Conservation (phyloP, 2,888 invertebrate genomes). For the Chouioia cunea region DNA sequence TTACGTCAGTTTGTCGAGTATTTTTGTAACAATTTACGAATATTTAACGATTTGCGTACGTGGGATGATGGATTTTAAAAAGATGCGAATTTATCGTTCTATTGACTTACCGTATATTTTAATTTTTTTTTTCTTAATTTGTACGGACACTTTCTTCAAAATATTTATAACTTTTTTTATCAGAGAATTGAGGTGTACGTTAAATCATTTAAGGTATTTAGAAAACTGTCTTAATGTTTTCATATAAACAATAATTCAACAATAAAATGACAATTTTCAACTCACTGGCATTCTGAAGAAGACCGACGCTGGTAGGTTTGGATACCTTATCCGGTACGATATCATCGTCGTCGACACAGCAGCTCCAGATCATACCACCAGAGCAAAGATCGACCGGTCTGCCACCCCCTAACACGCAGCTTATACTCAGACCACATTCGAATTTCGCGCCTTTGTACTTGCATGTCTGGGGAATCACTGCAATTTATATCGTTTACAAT, state of each 20-base stretch:
- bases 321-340: slow-evolving; percentile 56
- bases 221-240: too few species aligned
- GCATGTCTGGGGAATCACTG: slow-evolving; percentile 91
- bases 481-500: slow-evolving; percentile 42
- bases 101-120: too few species aligned
- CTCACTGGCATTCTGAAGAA: slow-evolving; percentile 91
- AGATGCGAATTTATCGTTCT: too few species aligned
- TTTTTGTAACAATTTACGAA: too few species aligned
- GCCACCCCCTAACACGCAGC: slow-evolving; percentile 90
- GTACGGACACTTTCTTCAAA: not conserved
- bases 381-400: slow-evolving; percentile 91
- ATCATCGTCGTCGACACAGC: slow-evolving; percentile 84
- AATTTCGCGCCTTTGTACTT: slow-evolving; percentile 88
- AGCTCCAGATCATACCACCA: slow-evolving; percentile 95
- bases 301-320: slow-evolving; percentile 63
- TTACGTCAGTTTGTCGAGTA: not conserved
- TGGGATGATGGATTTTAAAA: too few species aligned
- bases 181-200: too few species aligned
- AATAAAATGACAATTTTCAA: slow-evolving; percentile 18
- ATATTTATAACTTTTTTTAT: too few species aligned
- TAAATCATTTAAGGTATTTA: too few species aligned
- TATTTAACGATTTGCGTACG: too few species aligned
- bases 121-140: not conserved
- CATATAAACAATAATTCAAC: too few species aligned
- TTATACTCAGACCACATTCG: slow-evolving; percentile 91